phyloP scores from a whole-genome alignment of 2,113 vertebrate genomes.

The Antigone vipio region DNA sequence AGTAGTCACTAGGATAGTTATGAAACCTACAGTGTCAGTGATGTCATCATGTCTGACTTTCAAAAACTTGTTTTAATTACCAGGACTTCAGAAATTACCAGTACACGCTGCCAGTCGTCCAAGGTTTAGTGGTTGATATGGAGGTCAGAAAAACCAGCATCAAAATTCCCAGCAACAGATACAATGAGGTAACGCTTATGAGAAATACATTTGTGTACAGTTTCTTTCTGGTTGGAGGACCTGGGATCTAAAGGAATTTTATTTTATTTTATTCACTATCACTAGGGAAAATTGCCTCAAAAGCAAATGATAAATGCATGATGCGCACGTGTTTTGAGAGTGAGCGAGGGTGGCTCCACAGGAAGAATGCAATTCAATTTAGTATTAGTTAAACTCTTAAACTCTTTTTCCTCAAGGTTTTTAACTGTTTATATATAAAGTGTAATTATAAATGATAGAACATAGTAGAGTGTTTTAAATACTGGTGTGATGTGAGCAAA shows the following conservation, averaged over 20 bases:
- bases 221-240: background rate
- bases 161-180: slow-evolving; percentile 97
- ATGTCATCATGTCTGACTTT: background rate
- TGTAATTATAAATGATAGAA: background rate
- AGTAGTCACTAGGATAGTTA: background rate
- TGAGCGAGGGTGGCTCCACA: background rate
- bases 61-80: slow-evolving; percentile 22
- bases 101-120: slow-evolving; percentile 93
- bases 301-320: background rate
- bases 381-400: background rate
- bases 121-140: slow-evolving; percentile 96
- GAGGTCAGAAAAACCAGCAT: slow-evolving; percentile 97
- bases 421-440: background rate
- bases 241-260: background rate
- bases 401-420: background rate
- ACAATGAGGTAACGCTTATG: slow-evolving; percentile 86
- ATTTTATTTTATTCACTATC: background rate
- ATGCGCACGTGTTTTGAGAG: background rate
- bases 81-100: slow-evolving; percentile 99
- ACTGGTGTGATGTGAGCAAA: background rate
- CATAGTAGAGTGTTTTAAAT: background rate
- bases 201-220: background rate
- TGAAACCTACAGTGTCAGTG: background rate
- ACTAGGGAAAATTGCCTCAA: background rate
- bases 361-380: background rate